These are phyloP conservation scores for Zaprionus davidi DNA, from an alignment of 1,140 invertebrate genomes.

Conservation along the genomic window DNA sequence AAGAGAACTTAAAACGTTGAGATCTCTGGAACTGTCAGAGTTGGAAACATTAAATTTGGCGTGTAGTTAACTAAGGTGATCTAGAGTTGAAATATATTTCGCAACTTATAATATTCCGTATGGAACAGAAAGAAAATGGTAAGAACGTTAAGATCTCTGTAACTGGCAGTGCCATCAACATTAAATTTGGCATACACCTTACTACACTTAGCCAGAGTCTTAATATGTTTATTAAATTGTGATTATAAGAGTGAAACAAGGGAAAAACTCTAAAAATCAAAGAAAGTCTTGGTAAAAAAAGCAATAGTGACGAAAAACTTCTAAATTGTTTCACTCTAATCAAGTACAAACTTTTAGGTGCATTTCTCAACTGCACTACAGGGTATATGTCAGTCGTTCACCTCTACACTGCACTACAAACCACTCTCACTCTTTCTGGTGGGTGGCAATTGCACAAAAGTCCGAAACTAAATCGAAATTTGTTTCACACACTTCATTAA, in stretches of 20 bases:
- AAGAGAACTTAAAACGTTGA: background rate
- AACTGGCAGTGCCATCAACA: background rate
- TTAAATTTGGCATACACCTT: background rate
- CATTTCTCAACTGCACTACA: background rate
- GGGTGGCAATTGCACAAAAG: conserved; percentile 55
- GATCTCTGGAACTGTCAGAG: background rate
- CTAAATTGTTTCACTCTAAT: background rate
- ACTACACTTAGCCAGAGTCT: background rate
- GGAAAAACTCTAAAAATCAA: background rate
- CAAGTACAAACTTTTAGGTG: background rate
- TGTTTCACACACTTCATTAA: conserved; percentile 80
- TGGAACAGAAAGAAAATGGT: background rate
- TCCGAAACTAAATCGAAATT: conserved; percentile 38
- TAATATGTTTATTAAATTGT: background rate
- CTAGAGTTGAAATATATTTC: background rate
- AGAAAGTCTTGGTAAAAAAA: too few species aligned
- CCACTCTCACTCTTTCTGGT: conserved; percentile 14
- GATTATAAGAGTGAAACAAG: background rate
- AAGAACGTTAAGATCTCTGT: background rate
- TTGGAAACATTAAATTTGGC: background rate
- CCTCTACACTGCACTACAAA: background rate
- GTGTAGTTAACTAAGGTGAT: background rate
- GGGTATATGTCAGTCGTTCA: background rate
- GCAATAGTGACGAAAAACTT: too few species aligned
- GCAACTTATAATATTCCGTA: background rate